Evolutionary conservation across 2,113 vertebrate genomes (phyloP), one percentile per base, ranked within the genome.

Genomic region (Pseudorectes ferrugineus): DNA sequence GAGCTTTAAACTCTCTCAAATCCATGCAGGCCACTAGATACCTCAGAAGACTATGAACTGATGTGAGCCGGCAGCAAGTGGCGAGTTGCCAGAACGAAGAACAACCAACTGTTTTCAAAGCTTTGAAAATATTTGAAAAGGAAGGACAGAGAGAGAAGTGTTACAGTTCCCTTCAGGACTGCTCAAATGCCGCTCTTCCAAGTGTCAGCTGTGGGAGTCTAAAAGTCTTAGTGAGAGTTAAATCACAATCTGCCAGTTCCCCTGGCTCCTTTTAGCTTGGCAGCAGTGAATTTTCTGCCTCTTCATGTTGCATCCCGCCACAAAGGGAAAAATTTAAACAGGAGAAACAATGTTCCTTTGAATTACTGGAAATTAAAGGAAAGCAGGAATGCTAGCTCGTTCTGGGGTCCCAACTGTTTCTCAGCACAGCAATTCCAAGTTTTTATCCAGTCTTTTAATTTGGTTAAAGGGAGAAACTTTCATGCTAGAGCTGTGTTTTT

Each of bases 71-170:
- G 85, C 95, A 95, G 93, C 84, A 88, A 74, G 48, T 95, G 97
- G 91, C 66, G 0, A 63, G 16, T 54, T 94, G 95, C 95, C 96
- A 97, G 86, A 76, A 67, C 0, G 62, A 94, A 94, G 95, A 96
- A 94, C 88, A 93, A 63, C 90, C 7, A 12, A 82, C 92, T 84
- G 75, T 95, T 97, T 94, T 94, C 94, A 97, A 96, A 96, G 94
- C 96, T 97, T 97, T 97, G 95, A 96, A 93, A 94, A 94, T 85
- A 81, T 88, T 97, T 93, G 89, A 92, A 97, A 96, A 73, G 85
- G 73, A 95, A 92, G 77, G 85, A 94, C 82, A 95, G 92, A 91
- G 80, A 93, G 84, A 58, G 91, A 65, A 94, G 85, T 73, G 94
- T 57, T 95, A 91, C 73, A 85, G 87, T 95, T 96, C 88, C 84